Percentiles rank a stretch among this genome's conserved stretches.
Conservation (phyloP, 2,888 invertebrate genomes). For the Agrochola lychnidis region DNA sequence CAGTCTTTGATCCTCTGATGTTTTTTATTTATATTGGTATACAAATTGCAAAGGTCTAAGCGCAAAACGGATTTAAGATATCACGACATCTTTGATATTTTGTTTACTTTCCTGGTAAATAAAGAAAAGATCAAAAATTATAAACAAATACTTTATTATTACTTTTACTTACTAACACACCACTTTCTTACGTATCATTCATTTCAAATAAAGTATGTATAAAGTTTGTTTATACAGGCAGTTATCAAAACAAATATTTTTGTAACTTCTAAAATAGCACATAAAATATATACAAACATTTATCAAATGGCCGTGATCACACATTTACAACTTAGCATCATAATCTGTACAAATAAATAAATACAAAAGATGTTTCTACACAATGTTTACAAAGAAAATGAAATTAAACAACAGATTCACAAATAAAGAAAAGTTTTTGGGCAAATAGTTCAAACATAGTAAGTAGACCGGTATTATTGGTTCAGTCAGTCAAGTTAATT, state of each 20-base stretch:
- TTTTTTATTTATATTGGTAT: neutral
- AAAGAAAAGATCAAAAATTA: constrained; percentile 3
- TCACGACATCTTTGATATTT: neutral
- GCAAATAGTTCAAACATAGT: neutral
- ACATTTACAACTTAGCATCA: constrained; percentile 59
- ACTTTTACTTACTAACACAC: constrained; percentile 46
- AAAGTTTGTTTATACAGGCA: constrained; percentile 25
- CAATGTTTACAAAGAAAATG: constrained; percentile 4
- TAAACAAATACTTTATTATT: constrained; percentile 57
- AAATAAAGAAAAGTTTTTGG: neutral
- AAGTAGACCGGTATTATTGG: neutral
- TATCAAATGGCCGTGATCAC: constrained; percentile 50
- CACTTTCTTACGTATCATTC: constrained; percentile 46
- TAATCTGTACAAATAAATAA: constrained; percentile 63
- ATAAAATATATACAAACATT: constrained; percentile 46
- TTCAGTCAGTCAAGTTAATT: constrained; percentile 23
- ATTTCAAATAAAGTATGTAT: constrained; percentile 36
- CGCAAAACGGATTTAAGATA: neutral
- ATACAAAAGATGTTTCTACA: neutral
- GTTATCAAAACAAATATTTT: constrained; percentile 6
- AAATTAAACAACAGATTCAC: neutral
- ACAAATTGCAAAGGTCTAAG: neutral
- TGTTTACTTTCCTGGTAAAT: neutral
- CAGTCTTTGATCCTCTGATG: constrained; percentile 3
- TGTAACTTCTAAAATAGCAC: constrained; percentile 19